Evolutionary conservation across 1,140 invertebrate genomes (phyloP), one percentile per base, ranked within the genome.

Genomic region (Zophobas morio): DNA sequence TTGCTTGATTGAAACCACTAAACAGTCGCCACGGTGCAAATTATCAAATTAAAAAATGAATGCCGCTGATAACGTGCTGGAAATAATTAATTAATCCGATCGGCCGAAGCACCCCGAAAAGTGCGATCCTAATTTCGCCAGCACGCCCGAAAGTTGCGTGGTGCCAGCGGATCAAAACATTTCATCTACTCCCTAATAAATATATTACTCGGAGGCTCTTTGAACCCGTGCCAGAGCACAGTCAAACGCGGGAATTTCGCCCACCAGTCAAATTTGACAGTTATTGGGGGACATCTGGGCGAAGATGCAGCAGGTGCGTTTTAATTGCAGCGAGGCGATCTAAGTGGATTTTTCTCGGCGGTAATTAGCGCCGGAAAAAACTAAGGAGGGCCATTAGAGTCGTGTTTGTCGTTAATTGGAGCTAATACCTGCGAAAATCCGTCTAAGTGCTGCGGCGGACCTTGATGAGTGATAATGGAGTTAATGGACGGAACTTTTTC

Each of bases 381-480:
- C 20, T 20, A 20, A 20, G 20, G 20, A 20, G 20, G 20, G 20
- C 20, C 20, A 20, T 54, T 51, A 51, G 49, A 51, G 49, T 20
- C n/a, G 49, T 51, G n/a, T 51, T 54, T 54, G 53, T 54, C 32
- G 8, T 32, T 66, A 66, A 66, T 46, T 66, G 60, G 60, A 66
- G 39, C 60, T 66, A 66, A 66, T 42, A 66, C 56, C 56, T 66
- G 60, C 60, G 39, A 66, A 66, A 66, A 57, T 57, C 54, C 54
- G 35, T 57, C 35, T 57, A 34, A 66, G 60, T 20, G 20, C 39
- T 6, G n/a, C 39, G 40, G 42, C 6, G 33, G 60, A n/a, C 49
- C 49, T 66, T 66, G 60, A 66, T 66, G 60, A 66, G 60, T 66
- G 60, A 66, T 66, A 66, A 66, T 66, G 40, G 60, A 66, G 37